A percentile compares a stretch with the other conserved stretches of the same genome.
phyloP scores from a whole-genome alignment of 1,140 invertebrate genomes.

The Limonius californicus region DNA sequence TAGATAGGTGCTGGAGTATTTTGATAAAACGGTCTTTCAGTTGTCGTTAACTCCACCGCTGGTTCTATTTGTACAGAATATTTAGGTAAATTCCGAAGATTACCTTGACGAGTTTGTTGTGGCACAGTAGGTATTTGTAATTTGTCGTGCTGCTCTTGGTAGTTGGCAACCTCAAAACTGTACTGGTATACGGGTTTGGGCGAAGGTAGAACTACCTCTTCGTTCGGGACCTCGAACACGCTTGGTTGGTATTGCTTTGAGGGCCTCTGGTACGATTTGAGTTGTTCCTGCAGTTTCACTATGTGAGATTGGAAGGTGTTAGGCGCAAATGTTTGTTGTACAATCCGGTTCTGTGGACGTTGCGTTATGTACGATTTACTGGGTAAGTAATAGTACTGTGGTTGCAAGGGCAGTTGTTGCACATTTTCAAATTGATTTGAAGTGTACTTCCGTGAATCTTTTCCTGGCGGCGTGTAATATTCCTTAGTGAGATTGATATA shows the following conservation, averaged over 20 bases:
- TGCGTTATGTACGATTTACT: conserved; percentile 37
- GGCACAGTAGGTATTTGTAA: conserved; percentile 16
- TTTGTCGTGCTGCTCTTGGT: conserved; percentile 37
- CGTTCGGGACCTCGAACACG: not conserved
- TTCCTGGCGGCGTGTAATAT: conserved; percentile 28
- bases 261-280: conserved; percentile 47
- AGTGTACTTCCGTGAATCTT: not conserved
- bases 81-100: conserved; percentile 45
- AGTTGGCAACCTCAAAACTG: conserved; percentile 55
- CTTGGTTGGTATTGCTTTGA: conserved; percentile 49
- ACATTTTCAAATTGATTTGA: not conserved
- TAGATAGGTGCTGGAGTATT: conserved; percentile 30
- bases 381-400: conserved; percentile 38
- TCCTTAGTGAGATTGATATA: conserved; percentile 46
- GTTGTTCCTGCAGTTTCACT: conserved; percentile 17
- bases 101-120: conserved; percentile 26
- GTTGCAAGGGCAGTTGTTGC: conserved; percentile 14
- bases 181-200: conserved; percentile 58
- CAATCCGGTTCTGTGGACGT: conserved; percentile 38
- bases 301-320: conserved; percentile 43
- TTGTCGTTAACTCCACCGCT: conserved; percentile 40
- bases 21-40: conserved; percentile 23
- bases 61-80: conserved; percentile 54
- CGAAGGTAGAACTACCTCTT: conserved; percentile 21
- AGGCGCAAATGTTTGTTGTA: conserved; percentile 33